Conservation (phyloP, 1,140 invertebrate genomes). For the Solenopsis fugax region DNA sequence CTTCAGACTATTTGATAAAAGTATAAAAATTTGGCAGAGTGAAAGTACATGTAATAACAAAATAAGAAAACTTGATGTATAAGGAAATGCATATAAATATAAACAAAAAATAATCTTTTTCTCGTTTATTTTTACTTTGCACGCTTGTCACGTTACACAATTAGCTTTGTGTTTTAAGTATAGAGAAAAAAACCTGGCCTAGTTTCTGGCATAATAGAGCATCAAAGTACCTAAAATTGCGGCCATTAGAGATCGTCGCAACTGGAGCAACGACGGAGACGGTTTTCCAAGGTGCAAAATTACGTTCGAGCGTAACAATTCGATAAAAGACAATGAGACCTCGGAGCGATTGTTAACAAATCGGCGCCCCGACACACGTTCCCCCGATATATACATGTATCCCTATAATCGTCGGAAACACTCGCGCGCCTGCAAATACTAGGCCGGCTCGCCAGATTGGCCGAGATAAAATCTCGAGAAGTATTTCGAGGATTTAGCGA, state of each 20-base stretch:
- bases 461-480: conserved; percentile 68
- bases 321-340: conserved; percentile 30
- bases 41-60: neutral
- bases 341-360: conserved; percentile 43
- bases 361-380: conserved; percentile 3
- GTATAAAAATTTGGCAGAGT: neutral
- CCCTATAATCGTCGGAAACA: conserved; percentile 61
- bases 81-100: neutral
- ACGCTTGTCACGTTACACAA: neutral
- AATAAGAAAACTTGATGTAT: neutral
- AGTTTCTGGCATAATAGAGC: neutral
- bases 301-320: conserved; percentile 8
- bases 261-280: neutral
- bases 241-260: conserved; percentile 8
- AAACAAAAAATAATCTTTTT: neutral
- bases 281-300: conserved; percentile 42
- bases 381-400: conserved; percentile 11
- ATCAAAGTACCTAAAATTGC: conserved; percentile 38
- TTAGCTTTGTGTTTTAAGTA: conserved; percentile 21
- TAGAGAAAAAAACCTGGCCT: neutral
- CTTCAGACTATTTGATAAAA: neutral
- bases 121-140: neutral
- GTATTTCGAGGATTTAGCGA: conserved; percentile 74
- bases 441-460: conserved; percentile 66
- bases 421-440: conserved; percentile 67